Evolutionary conservation across 2,113 vertebrate genomes (phyloP), one percentile per base, ranked within the genome.

Genomic region (Austrofundulus limnaeus): DNA sequence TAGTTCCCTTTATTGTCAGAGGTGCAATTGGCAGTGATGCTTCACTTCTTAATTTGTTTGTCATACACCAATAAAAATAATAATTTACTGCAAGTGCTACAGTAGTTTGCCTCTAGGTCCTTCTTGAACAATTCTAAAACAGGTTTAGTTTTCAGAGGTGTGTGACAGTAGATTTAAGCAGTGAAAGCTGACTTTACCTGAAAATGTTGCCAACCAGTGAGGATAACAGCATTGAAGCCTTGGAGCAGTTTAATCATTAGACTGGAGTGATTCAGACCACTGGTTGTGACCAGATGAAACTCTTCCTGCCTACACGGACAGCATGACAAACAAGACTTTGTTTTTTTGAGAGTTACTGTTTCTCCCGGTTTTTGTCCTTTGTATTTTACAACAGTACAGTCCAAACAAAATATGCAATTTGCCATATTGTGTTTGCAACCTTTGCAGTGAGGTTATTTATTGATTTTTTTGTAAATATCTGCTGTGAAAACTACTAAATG

Each of bases 191-290:
- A 80, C 56, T 74, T 80, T 83, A 87, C 83, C 83, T 84, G 85
- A 87, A 87, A 64, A 77, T 70, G 67, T 75, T 81, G 85, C 67
- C 81, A 77, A 65, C 75, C 66, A 77, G 61, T 80, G 72, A 85
- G 77, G 77, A 59, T 81, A 88, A 88, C 85, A 87, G 86, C 84
- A 76, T 75, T 59, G n/a, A 61, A 87, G 86, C 81, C 86, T 82
- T 62, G 53, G 60, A 77, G 80, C 69, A 57, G 75, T 78, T 74
- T 66, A 58, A 69, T 67, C 20, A 38, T 61, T 62, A 81, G 72
- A 56, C 76, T 72, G 66, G 64, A 83, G 61, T 31, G 49, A 70
- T 70, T 81, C 53, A 60, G 63, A 66, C 70, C 63, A 77, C 83
- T 84, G 72, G 73, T 57, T 31, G 42, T 42, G 67, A 74, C 43